Percentiles rank a stretch among this genome's conserved stretches.
Evolutionary conservation across 2,797 vertebrate genomes (phyloP).

Genomic region (Podargus strigoides): DNA sequence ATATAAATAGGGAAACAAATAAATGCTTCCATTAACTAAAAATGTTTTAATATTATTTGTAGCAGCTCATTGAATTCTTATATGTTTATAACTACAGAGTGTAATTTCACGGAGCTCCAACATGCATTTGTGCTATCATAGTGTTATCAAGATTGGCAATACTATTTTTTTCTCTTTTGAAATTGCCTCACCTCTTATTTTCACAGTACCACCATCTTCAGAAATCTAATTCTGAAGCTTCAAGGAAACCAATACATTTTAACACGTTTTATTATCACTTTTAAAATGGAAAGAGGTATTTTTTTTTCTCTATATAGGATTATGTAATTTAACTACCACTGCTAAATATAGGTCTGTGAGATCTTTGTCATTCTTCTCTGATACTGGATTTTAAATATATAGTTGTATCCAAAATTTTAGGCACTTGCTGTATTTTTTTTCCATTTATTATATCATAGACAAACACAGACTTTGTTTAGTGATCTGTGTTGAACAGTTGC

Average conservation of each 20-base stretch:
- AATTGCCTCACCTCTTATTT: background rate
- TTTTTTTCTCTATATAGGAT: background rate
- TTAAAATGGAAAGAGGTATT: background rate
- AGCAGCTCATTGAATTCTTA: background rate
- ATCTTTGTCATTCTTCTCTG: background rate
- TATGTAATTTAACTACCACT: background rate
- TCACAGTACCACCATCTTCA: background rate
- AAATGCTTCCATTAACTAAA: background rate
- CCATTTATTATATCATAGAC: background rate
- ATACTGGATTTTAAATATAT: background rate
- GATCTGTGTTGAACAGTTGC: conserved; percentile 1
- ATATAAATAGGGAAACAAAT: background rate
- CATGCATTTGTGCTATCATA: background rate
- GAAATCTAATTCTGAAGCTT: conserved; percentile 8
- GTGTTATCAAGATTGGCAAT: background rate
- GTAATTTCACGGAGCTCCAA: background rate
- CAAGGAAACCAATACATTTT: background rate
- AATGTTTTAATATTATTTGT: background rate
- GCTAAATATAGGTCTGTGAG: background rate
- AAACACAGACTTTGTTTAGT: background rate
- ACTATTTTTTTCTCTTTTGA: background rate
- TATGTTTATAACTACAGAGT: background rate
- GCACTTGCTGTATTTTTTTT: background rate
- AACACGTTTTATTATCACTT: background rate
- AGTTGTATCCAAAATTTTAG: background rate